These are phyloP conservation scores for Typhlomys cinereus DNA, from an alignment of 2,113 vertebrate species.

Conservation along the genomic window DNA sequence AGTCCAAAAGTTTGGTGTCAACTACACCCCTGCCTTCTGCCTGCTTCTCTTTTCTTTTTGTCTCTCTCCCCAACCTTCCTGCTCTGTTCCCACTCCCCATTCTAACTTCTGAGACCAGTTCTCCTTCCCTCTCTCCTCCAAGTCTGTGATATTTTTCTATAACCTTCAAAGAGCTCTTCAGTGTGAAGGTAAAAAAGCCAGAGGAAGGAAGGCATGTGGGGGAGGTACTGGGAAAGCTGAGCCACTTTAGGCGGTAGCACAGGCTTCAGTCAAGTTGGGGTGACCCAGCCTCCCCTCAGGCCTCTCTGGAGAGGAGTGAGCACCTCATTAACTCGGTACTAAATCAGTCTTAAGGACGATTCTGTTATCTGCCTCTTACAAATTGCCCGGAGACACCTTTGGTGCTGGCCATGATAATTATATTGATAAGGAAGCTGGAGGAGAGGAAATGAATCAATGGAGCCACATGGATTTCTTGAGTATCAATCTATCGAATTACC, in stretches of 20 bases:
- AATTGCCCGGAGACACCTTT: conserved; percentile 37
- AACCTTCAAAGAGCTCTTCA: background rate
- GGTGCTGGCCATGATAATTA: conserved; percentile 43
- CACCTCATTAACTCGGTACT: background rate
- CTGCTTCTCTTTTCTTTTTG: background rate
- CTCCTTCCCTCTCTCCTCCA: background rate
- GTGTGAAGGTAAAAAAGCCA: background rate
- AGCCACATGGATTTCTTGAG: background rate
- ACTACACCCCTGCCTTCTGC: background rate
- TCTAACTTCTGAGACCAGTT: background rate
- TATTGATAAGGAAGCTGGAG: conserved; percentile 56
- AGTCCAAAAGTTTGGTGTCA: background rate
- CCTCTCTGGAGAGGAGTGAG: background rate
- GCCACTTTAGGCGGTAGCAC: background rate
- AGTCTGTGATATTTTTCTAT: background rate
- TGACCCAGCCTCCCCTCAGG: background rate
- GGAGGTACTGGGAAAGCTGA: background rate
- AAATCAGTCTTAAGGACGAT: background rate
- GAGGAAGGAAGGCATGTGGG: background rate
- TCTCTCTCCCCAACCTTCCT: background rate
- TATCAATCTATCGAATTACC: conserved; percentile 56
- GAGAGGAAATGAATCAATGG: conserved; percentile 54
- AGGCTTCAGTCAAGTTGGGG: background rate
- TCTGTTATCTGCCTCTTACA: conserved; percentile 18
- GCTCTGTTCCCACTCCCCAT: background rate